These are phyloP conservation scores for Tenthredo mesomela DNA, from an alignment of 2,888 invertebrate species.

Conservation along the genomic window DNA sequence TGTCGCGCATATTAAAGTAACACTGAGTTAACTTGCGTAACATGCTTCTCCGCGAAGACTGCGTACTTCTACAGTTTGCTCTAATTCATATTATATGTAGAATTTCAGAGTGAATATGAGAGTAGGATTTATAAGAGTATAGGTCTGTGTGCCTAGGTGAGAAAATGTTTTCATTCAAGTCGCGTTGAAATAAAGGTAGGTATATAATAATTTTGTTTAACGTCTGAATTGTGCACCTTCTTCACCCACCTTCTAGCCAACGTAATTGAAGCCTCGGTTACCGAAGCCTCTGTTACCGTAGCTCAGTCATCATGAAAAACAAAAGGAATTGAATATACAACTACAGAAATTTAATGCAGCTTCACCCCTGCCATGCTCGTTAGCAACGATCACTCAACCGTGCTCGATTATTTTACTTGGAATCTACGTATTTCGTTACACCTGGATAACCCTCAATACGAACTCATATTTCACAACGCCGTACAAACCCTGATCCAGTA, in stretches of 20 bases:
- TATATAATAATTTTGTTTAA: slow-evolving; percentile 1
- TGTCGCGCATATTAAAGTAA: neutral
- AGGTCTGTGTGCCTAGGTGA: neutral
- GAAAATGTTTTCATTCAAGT: slow-evolving; percentile 14
- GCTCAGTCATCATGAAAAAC: neutral
- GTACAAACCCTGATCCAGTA: neutral
- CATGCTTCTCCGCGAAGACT: neutral
- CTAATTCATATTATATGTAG: slow-evolving; percentile 1
- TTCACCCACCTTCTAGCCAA: neutral
- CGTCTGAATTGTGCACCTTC: neutral
- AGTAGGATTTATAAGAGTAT: neutral
- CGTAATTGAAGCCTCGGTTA: too few relatives aligned
- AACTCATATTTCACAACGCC: neutral
- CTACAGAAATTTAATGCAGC: slow-evolving; percentile 26
- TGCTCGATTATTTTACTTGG: slow-evolving; percentile 46
- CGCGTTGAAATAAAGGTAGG: neutral
- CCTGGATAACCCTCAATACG: slow-evolving; percentile 32
- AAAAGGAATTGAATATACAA: slow-evolving; percentile 10
- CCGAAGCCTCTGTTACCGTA: slow-evolving; percentile 6
- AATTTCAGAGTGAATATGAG: neutral
- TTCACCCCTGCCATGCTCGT: slow-evolving; percentile 31
- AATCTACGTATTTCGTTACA: slow-evolving; percentile 38
- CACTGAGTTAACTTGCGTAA: neutral
- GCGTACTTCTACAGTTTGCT: neutral
- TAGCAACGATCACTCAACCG: slow-evolving; percentile 34